Conservation (phyloP, 1,140 invertebrate species). For the Drosophila sturtevanti region DNA sequence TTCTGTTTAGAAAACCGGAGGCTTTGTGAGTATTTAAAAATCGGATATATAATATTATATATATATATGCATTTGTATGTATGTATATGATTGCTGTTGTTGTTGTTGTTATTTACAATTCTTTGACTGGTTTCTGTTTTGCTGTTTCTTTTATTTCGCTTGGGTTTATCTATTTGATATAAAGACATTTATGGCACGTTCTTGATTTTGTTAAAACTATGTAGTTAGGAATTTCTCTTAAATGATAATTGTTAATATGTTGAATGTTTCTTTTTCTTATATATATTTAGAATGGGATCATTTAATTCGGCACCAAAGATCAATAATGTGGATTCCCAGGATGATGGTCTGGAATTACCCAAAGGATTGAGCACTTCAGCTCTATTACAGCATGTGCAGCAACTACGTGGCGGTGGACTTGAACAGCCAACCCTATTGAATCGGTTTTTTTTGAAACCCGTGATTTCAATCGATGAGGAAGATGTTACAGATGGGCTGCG, state of each 20-base stretch:
- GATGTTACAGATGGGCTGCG: constrained; percentile 82
- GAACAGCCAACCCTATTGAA: constrained; percentile 63
- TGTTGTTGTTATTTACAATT: constrained; percentile 22
- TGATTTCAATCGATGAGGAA: constrained; percentile 8
- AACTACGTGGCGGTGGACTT: constrained; percentile 57
- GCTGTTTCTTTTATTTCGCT: constrained; percentile 30
- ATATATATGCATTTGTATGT: constrained; percentile 15
- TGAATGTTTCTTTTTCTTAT: neutral
- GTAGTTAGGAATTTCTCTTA: neutral
- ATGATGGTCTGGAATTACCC: constrained; percentile 85
- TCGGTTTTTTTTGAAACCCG: constrained; percentile 68
- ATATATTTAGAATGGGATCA: constrained; percentile 87
- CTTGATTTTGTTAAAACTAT: constrained; percentile 7
- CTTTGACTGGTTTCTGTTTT: constrained; percentile 20
- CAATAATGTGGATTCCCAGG: constrained; percentile 86
- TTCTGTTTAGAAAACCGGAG: constrained; percentile 67
- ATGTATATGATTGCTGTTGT: constrained; percentile 18
- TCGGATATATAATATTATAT: constrained; percentile 24
- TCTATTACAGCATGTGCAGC: constrained; percentile 84
- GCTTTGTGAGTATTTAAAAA: constrained; percentile 68
- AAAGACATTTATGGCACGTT: constrained; percentile 25
- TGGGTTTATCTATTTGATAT: constrained; percentile 19
- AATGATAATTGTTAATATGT: neutral
- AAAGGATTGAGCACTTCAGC: constrained; percentile 83
- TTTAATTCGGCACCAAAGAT: constrained; percentile 88